Percentiles rank a stretch among this genome's conserved stretches.
phyloP scores from a whole-genome alignment of 2,888 invertebrate genomes.

The Sesia bembeciformis region DNA sequence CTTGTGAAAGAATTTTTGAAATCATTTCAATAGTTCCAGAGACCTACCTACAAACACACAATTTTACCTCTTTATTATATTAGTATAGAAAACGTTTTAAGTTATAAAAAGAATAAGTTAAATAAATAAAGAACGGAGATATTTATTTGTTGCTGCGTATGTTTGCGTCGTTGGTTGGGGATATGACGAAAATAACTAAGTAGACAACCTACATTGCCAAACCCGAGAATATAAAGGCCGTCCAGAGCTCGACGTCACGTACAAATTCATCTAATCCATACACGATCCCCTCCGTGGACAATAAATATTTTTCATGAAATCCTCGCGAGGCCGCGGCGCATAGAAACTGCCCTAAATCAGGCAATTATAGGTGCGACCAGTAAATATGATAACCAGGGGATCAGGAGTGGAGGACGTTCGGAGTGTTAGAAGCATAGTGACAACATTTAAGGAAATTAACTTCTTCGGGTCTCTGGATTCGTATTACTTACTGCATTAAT shows the following conservation, averaged over 20 bases:
- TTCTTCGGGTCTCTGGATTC: neutral
- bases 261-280: slow-evolving; percentile 65
- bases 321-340: slow-evolving; percentile 50
- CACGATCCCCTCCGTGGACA: slow-evolving; percentile 40
- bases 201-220: neutral
- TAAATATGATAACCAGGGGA: slow-evolving; percentile 63
- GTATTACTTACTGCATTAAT: neutral
- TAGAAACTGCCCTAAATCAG: slow-evolving; percentile 69
- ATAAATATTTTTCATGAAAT: slow-evolving; percentile 72
- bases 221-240: neutral
- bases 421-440: slow-evolving; percentile 2
- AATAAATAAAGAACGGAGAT: no score
- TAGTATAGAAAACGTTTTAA: no score
- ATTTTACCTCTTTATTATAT: no score
- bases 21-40: no score
- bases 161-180: no score
- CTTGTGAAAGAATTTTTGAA: no score
- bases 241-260: slow-evolving; percentile 39
- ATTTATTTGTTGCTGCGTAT: no score
- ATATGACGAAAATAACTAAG: no score
- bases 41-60: no score
- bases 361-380: slow-evolving; percentile 69
- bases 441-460: neutral
- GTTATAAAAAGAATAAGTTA: no score
- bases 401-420: slow-evolving; percentile 27